Conservation (phyloP, 2,113 vertebrate genomes). For the Phrynocephalus versicolor region DNA sequence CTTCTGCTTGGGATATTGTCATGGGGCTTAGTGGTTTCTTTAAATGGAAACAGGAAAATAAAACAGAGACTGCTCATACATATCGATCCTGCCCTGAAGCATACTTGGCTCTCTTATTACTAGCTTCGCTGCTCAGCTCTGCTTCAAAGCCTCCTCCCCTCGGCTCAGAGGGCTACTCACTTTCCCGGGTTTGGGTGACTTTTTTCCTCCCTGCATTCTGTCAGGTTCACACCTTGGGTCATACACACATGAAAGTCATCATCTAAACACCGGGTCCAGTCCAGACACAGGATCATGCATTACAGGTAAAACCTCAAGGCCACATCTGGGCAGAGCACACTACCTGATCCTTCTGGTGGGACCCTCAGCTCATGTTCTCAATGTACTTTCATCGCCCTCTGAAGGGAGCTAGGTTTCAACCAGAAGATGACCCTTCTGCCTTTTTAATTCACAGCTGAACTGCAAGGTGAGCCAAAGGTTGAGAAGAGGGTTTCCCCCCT, state of each 20-base stretch:
- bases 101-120: not conserved
- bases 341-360: not conserved
- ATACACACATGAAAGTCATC: not conserved
- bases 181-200: not conserved
- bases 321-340: not conserved
- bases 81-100: constrained; percentile 15
- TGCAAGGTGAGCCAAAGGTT: not conserved
- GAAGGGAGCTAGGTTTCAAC: not conserved
- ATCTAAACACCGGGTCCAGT: not conserved
- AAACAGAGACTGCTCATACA: not conserved
- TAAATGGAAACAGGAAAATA: not conserved
- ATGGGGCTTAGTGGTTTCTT: constrained; percentile 37
- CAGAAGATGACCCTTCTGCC: rapidly evolving
- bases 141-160: not conserved
- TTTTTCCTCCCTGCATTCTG: constrained; percentile 9
- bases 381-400: not conserved
- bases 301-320: not conserved
- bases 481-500: not conserved
- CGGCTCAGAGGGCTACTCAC: not conserved
- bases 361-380: not conserved
- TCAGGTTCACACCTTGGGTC: not conserved
- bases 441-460: not conserved
- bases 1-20: not conserved
- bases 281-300: not conserved
- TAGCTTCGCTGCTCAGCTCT: not conserved